Conservation (phyloP, 2,888 invertebrate species). For the Eueremaeus valkanovi region DNA sequence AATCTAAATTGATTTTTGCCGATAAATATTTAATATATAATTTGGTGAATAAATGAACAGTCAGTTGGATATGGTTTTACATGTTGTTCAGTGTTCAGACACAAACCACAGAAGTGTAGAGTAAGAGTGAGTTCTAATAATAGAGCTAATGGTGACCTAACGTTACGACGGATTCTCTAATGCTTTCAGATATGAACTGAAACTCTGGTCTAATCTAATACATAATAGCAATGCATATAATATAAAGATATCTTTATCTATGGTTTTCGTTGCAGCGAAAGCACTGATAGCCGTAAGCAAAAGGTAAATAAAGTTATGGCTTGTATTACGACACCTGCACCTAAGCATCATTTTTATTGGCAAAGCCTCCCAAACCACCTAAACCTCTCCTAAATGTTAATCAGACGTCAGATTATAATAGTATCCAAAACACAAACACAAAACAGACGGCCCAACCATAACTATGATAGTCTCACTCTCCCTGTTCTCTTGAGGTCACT, state of each 20-base stretch:
- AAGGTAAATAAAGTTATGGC: background rate
- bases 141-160: no score
- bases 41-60: background rate
- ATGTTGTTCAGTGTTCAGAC: no score
- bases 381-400: background rate
- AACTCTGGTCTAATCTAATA: background rate
- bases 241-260: background rate
- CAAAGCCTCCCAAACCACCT: background rate
- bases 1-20: background rate
- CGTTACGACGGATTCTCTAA: background rate
- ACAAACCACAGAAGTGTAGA: no score
- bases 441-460: background rate
- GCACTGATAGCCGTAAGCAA: conserved; percentile 18
- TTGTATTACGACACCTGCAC: background rate
- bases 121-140: no score
- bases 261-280: background rate
- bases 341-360: background rate
- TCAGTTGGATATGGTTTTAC: background rate
- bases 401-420: background rate
- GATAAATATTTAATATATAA: background rate
- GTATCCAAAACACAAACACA: background rate
- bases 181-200: background rate
- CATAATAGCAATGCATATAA: background rate
- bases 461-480: background rate
- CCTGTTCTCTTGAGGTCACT: no score